These are phyloP conservation scores for Kryptopterus vitreolus DNA, from an alignment of 2,797 vertebrate species.

Conservation along the genomic window DNA sequence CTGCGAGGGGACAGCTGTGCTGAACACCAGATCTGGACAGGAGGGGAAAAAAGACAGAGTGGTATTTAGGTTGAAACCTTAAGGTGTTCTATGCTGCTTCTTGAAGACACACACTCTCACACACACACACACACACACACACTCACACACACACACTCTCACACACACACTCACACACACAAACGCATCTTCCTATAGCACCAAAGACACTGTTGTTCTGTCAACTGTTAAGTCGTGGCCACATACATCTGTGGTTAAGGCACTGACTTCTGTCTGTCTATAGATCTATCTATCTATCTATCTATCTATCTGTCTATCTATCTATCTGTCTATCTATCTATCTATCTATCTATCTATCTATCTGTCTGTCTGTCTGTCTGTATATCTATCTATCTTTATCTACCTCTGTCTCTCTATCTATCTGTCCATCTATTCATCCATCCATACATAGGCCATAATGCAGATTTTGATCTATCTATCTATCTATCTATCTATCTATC, in stretches of 20 bases:
- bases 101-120: neutral
- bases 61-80: constrained; percentile 23
- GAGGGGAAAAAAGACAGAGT: constrained; percentile 38
- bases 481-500: neutral
- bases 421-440: too few species aligned
- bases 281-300: neutral
- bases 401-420: too few species aligned
- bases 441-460: too few species aligned
- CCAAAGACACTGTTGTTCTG: constrained; percentile 24
- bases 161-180: constrained; percentile 9
- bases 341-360: too few species aligned
- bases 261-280: too few species aligned
- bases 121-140: constrained; percentile 3
- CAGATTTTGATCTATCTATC: too few species aligned
- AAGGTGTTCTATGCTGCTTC: constrained; percentile 14
- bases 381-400: too few species aligned
- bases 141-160: neutral
- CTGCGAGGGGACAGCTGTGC: constrained; percentile 68
- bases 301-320: too few species aligned
- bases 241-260: too few species aligned
- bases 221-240: constrained; percentile 11
- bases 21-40: constrained; percentile 53
- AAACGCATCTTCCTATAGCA: constrained; percentile 6
- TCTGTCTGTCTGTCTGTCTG: too few species aligned
- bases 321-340: too few species aligned